Evolutionary conservation across 2,113 vertebrate genomes (phyloP).

Genomic region (Neoarius graeffei): DNA sequence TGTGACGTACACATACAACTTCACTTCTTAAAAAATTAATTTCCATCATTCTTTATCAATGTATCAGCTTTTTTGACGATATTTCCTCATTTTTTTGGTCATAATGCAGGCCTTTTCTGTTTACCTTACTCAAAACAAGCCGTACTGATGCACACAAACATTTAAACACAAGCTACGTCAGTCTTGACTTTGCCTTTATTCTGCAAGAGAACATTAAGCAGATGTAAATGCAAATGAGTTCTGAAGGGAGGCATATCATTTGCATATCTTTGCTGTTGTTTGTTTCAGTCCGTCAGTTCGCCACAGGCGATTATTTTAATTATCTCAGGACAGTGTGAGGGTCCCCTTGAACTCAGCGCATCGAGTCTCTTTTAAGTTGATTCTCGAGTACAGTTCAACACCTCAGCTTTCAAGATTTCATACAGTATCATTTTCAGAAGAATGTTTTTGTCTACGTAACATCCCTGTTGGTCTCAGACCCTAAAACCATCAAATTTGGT

Average conservation of each 20-base stretch:
- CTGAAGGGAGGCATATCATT: constrained; percentile 48
- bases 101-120: neutral
- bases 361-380: neutral
- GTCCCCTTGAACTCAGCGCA: neutral
- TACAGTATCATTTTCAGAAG: neutral
- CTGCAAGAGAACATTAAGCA: constrained; percentile 36
- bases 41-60: neutral
- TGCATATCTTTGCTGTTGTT: constrained; percentile 43
- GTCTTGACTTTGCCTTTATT: constrained; percentile 36
- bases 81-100: neutral
- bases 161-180: neutral
- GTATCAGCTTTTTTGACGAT: neutral
- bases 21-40: neutral
- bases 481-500: neutral
- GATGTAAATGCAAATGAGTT: constrained; percentile 48
- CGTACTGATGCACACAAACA: neutral
- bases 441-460: neutral
- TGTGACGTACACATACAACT: neutral
- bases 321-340: constrained; percentile 26
- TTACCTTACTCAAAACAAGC: neutral
- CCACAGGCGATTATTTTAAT: constrained; percentile 30
- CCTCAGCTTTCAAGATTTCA: neutral
- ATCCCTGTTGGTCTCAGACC: neutral
- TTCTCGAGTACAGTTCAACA: neutral
- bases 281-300: constrained; percentile 4